Percentiles rank a stretch among this genome's conserved stretches.
Conservation (phyloP, 2,888 invertebrate species). For the Nymphalis urticae region DNA sequence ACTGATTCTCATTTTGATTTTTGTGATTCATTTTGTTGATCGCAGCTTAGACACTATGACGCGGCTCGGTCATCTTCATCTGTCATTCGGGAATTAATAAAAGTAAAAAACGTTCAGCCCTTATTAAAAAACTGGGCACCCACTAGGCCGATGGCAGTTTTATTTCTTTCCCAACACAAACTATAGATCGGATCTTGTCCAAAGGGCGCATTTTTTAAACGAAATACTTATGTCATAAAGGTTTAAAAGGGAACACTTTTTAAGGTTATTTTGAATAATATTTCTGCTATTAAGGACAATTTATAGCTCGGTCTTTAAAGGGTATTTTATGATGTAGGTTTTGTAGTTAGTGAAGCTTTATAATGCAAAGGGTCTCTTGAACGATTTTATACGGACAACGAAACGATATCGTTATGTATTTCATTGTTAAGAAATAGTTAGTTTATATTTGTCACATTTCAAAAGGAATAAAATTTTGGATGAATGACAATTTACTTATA, state of each 20-base stretch:
- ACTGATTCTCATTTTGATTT: constrained; percentile 45
- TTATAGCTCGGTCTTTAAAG: constrained; percentile 73
- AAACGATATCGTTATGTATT: constrained; percentile 42
- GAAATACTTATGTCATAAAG: constrained; percentile 70
- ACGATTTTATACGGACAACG: constrained; percentile 54
- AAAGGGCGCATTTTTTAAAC: constrained; percentile 64
- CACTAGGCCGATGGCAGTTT: constrained; percentile 67
- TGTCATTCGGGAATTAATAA: constrained; percentile 73
- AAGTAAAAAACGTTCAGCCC: constrained; percentile 53
- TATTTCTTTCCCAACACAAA: constrained; percentile 76
- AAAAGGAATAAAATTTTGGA: constrained; percentile 8
- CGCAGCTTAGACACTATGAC: constrained; percentile 53
- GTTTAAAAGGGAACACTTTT: constrained; percentile 72
- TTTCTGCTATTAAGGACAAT: constrained; percentile 75
- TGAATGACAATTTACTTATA: not conserved
- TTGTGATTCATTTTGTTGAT: constrained; percentile 45
- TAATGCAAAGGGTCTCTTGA: constrained; percentile 53
- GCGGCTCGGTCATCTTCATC: constrained; percentile 69
- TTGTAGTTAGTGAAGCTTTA: constrained; percentile 59
- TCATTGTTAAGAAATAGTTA: constrained; percentile 37
- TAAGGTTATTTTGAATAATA: constrained; percentile 65
- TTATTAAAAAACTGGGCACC: constrained; percentile 65
- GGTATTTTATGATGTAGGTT: constrained; percentile 74
- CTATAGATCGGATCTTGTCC: constrained; percentile 73
- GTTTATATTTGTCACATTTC: constrained; percentile 23